phyloP scores from a whole-genome alignment of 1,140 invertebrate genomes.

The Lutraria rhynchaena region DNA sequence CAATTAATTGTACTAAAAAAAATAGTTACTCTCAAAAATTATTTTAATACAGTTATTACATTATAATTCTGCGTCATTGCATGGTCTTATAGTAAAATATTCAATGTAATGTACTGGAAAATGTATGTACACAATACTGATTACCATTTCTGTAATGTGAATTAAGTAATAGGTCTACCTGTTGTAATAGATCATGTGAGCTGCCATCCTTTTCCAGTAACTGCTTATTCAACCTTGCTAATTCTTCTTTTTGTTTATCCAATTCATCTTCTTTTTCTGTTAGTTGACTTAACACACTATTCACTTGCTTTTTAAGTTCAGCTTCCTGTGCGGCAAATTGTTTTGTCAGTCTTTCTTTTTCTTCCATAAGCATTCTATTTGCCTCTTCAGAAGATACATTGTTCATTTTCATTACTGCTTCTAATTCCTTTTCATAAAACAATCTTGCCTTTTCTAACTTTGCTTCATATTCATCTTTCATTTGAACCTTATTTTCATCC shows the following conservation, averaged over 20 bases:
- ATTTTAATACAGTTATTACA: no score
- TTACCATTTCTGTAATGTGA: no score
- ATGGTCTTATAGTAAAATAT: no score
- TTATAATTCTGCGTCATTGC: no score
- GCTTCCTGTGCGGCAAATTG: conserved; percentile 72
- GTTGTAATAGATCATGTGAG: conserved; percentile 64
- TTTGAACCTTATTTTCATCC: conserved; percentile 71
- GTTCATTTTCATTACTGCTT: conserved; percentile 71
- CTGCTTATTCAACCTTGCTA: conserved; percentile 62
- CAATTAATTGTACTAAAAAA: no score
- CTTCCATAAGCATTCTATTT: conserved; percentile 64
- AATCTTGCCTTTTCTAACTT: conserved; percentile 79
- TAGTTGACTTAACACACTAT: conserved; percentile 75
- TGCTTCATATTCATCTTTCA: conserved; percentile 77
- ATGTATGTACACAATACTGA: no score
- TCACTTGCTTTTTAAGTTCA: conserved; percentile 77
- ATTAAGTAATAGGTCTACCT: conserved; percentile 67
- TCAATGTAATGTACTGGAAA: no score
- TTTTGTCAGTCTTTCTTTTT: conserved; percentile 76
- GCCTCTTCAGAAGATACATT: conserved; percentile 67
- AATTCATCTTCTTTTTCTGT: conserved; percentile 76
- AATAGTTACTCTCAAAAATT: no score
- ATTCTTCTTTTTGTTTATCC: conserved; percentile 70
- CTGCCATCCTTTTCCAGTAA: conserved; percentile 69
- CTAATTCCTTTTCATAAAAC: conserved; percentile 81